These are phyloP conservation scores for Micromys minutus DNA, from an alignment of 2,113 vertebrate species.

Conservation along the genomic window DNA sequence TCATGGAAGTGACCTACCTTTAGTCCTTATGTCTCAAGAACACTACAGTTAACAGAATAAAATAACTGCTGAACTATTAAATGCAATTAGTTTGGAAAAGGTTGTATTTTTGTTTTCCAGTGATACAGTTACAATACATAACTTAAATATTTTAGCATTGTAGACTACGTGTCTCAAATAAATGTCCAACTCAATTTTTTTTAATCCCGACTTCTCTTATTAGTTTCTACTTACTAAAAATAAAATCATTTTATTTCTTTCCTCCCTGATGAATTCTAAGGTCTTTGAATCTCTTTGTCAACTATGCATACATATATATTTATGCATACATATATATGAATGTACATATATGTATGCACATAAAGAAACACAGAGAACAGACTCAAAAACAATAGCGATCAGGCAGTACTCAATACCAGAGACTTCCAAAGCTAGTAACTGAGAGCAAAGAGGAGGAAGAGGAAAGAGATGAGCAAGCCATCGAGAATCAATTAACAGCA, in stretches of 20 bases:
- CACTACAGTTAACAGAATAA: not conserved
- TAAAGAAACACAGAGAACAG: not conserved
- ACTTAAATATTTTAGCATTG: not conserved
- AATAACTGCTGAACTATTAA: not conserved
- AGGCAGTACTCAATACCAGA: not conserved
- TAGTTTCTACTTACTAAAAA: not conserved
- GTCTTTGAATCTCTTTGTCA: not conserved
- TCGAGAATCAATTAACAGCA: not conserved
- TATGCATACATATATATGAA: not conserved
- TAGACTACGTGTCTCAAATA: not conserved
- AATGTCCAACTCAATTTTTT: not conserved
- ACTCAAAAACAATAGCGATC: too few species aligned
- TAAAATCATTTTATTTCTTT: not conserved
- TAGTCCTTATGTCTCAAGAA: constrained; percentile 10
- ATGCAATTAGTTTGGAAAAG: not conserved
- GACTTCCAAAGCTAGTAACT: not conserved
- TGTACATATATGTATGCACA: not conserved
- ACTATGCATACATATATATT: not conserved
- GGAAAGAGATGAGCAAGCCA: not conserved
- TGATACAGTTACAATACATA: not conserved
- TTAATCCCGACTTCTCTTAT: not conserved
- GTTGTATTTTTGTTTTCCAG: not conserved
- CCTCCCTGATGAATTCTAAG: not conserved
- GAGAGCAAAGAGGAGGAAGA: not conserved
- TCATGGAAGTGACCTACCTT: not conserved